phyloP scores from a whole-genome alignment of 2,113 vertebrate genomes.

The Pipra filicauda region DNA sequence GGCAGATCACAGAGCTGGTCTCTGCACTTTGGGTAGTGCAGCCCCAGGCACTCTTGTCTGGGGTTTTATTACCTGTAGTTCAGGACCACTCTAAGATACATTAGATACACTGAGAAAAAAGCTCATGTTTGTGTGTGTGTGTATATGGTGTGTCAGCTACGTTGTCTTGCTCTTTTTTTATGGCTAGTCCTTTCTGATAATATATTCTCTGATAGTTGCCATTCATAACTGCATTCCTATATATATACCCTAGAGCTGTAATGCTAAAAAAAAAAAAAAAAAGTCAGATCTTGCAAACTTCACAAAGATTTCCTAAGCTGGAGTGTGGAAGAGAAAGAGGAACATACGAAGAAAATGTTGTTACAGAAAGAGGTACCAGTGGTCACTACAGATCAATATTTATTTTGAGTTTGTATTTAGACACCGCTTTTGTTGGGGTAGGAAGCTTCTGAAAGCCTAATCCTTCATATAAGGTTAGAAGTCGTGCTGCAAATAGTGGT shows the following conservation, averaged over 20 bases:
- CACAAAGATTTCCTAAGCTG: not conserved
- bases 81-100: rapidly evolving
- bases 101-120: not conserved
- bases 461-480: not conserved
- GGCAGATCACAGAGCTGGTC: not conserved
- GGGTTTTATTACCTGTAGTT: not conserved
- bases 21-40: not conserved
- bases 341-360: not conserved
- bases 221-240: not conserved
- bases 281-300: not conserved
- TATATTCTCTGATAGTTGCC: not conserved
- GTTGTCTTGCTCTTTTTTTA: not conserved
- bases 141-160: not conserved
- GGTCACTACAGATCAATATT: not conserved
- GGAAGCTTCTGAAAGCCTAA: not conserved
- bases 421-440: not conserved
- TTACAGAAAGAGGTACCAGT: not conserved
- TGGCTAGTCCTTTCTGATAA: not conserved
- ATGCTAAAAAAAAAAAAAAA: not conserved
- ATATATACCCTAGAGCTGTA: not conserved
- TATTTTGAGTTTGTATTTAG: not conserved
- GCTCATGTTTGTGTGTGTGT: not conserved
- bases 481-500: not conserved
- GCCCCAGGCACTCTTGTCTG: rapidly evolving
- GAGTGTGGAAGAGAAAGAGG: not conserved